phyloP scores from a whole-genome alignment of 2,888 invertebrate genomes.

The Caenorhabditis sp. region DNA sequence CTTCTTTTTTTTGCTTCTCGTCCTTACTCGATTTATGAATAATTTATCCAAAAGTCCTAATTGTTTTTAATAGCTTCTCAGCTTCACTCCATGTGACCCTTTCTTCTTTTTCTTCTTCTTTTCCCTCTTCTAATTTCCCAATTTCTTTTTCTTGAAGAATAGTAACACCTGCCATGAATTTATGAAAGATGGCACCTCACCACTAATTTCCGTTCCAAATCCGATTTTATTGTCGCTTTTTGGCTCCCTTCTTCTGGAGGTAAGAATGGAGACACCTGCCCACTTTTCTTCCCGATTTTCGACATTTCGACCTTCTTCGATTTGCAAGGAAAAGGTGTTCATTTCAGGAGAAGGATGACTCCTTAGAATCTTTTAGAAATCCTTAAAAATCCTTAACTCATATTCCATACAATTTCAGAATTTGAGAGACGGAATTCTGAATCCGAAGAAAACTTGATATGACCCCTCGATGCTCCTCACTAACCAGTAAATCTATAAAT shows the following conservation, averaged over 20 bases:
- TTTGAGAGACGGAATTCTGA: too few relatives aligned
- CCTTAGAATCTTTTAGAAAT: too few relatives aligned
- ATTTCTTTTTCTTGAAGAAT: background rate
- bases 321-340: background rate
- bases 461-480: too few relatives aligned
- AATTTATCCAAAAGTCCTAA: slow-evolving; percentile 49
- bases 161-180: slow-evolving; percentile 22
- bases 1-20: background rate
- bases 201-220: slow-evolving; percentile 32
- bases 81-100: background rate
- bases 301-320: slow-evolving; percentile 22
- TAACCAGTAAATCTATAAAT: background rate
- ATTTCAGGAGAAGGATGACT: background rate
- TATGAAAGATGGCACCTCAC: slow-evolving; percentile 35
- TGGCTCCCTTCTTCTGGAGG: too few relatives aligned
- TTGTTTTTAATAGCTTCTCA: slow-evolving; percentile 54
- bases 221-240: slow-evolving; percentile 37
- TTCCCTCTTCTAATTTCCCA: background rate
- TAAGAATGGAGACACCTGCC: slow-evolving; percentile 9
- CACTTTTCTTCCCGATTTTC: slow-evolving; percentile 24
- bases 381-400: too few relatives aligned
- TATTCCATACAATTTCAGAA: too few relatives aligned
- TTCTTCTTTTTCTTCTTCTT: background rate
- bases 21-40: slow-evolving; percentile 22
- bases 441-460: too few relatives aligned